Evolutionary conservation across 2,797 vertebrate species (phyloP), one percentile per base, ranked within the genome.

Genomic region (Crypturellus tataupa): DNA sequence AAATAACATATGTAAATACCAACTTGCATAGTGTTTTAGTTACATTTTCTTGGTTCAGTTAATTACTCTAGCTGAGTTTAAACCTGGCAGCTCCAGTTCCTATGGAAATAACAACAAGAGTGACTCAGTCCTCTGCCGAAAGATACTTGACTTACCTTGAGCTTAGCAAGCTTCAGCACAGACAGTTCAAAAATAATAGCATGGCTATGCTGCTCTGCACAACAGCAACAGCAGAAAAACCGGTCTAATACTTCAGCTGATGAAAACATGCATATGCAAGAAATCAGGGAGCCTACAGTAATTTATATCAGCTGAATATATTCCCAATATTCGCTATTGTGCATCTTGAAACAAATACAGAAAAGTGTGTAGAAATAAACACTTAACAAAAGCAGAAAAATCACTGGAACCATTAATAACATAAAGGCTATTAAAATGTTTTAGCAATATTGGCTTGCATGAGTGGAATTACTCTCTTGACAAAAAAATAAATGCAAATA

Each of bases 31-130:
- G 21, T 10, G 68, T 73, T 91, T 80, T 76, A 65, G 69, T 70
- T 82, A 65, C 4, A 33, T 62, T 78, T 89, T 75, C 27, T 76
- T 4, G 8, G 2, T 35, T n/a, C 42, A 71, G 71, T 10, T 86
- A 80, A 71, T 89, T 75, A 39, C 75, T 73, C 55, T 73, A 60
- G 31, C 27, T 87, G 51, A 95, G 73, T 62, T 60, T 83, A 82
- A 92, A 94, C 27, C 12, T 62, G 12, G 18, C 16, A 19, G 56
- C 46, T 87, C 95, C 69, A 56, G 53, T 86, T 96, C 70, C 53
- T 80, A 6, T 81, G 51, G 80, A 94, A 95, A 89, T 76, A 94
- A 80, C 40, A 58, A 10, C 33, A 47, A 56, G 42, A 56, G 12
- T 55, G 80, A 87, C 33, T 56, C 70, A 46, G 63, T 81, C n/a